These are phyloP conservation scores for human DNA, from an alignment of 2,113 vertebrate genomes.

Conservation along the genomic window DNA sequence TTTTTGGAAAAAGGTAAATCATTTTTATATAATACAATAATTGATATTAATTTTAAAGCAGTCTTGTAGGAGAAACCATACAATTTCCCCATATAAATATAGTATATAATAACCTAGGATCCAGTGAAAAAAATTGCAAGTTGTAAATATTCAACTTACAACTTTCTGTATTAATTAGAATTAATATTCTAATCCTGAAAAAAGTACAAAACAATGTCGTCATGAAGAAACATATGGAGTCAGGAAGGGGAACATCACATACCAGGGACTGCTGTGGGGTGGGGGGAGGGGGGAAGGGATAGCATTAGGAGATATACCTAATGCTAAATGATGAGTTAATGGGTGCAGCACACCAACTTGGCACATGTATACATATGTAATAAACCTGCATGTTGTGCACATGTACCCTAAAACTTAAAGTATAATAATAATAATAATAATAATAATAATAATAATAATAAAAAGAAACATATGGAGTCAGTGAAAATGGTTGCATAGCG, in stretches of 20 bases:
- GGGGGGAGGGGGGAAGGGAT: too few species aligned
- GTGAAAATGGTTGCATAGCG: neutral
- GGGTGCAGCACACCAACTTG: too few species aligned
- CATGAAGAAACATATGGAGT: neutral
- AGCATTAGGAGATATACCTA: too few species aligned
- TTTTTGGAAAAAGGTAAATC: neutral
- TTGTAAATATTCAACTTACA: neutral
- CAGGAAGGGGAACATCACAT: too few species aligned
- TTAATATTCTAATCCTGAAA: neutral
- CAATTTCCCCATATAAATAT: neutral
- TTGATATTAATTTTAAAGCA: neutral
- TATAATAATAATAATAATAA: too few species aligned
- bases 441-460: too few species aligned
- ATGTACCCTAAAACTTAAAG: too few species aligned
- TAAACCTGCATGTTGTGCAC: too few species aligned
- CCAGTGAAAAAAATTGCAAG: neutral
- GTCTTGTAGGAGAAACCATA: neutral
- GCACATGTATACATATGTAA: too few species aligned
- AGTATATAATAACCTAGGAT: neutral
- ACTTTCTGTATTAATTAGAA: too few species aligned
- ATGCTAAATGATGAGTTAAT: too few species aligned
- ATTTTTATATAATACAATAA: neutral
- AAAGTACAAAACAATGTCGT: neutral
- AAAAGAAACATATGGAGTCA: neutral
- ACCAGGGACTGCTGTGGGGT: too few species aligned